Evolutionary conservation across 2,797 vertebrate species (phyloP), one percentile per base, ranked within the genome.

Genomic region (Danio tinwini): DNA sequence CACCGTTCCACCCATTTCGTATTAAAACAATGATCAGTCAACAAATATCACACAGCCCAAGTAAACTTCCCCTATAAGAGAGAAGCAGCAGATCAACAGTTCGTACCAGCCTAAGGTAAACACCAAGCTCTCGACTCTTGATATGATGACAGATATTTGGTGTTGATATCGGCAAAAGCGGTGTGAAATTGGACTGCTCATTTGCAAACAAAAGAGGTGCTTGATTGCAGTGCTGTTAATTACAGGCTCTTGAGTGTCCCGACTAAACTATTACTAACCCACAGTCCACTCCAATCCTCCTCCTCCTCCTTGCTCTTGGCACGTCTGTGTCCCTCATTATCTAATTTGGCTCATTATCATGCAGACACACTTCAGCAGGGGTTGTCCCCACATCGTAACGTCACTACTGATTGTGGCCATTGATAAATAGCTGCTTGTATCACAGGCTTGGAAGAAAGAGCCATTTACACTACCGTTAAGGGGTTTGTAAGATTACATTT

Each of bases 331-430:
- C 59, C 79, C 77, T 77, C 72, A 86, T 85, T 86, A 86, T 83
- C 83, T 85, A 81, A 87, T 87, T 85, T 85, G 80, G 83, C 80
- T 86, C 80, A 83, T 87, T 87, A 85, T 59, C 69, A 84, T 85
- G 67, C 80, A 83, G 80, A 82, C 68, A 85, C 81, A 80, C 68
- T 81, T 78, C 83, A 82, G 71, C 80, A 83, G 74, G 76, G 55
- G 81, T 79, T 39, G 62, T 65, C 59, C 74, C 76, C 80, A 84
- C 78, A 84, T 84, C 73, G 76, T 81, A 79, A 81, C 81, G 47
- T 73, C 68, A 79, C 76, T 83, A 83, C 83, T 80, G 80, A 83
- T 82, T 76, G 78, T 13, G 8, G 50, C 80, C 77, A 84, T 76
- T 39, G 58, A 80, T 82, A 83, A 83, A 83, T 42, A 50, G 61